phyloP scores from a whole-genome alignment of 2,113 vertebrate genomes.

The Vulpes lagopus region DNA sequence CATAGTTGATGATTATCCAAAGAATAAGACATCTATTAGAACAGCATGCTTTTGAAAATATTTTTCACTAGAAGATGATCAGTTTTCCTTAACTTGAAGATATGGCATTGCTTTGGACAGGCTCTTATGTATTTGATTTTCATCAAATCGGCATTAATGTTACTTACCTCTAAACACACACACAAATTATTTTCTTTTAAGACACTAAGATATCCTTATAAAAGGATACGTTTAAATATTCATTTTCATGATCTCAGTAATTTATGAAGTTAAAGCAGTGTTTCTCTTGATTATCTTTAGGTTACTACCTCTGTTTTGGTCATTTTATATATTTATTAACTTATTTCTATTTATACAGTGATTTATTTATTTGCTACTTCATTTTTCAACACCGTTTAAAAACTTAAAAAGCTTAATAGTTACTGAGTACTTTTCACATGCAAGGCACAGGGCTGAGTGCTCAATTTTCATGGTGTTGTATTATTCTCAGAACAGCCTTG shows the following conservation, averaged over 20 bases:
- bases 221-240: slow-evolving; percentile 13
- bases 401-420: not conserved
- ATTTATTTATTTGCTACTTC: not conserved
- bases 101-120: not conserved
- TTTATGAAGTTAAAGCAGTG: not conserved
- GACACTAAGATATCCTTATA: not conserved
- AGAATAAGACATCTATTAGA: not conserved
- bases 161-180: not conserved
- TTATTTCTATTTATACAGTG: not conserved
- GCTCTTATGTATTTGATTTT: not conserved
- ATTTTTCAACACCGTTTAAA: not conserved
- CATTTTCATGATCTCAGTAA: slow-evolving; percentile 19
- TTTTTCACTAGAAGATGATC: not conserved
- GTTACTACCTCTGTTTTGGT: slow-evolving; percentile 1
- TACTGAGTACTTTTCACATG: not conserved
- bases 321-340: slow-evolving; percentile 7
- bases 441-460: not conserved
- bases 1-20: not conserved
- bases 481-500: not conserved
- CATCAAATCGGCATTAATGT: not conserved
- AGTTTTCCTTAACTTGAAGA: not conserved
- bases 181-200: not conserved
- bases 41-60: not conserved
- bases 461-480: not conserved
- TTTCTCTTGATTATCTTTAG: slow-evolving; percentile 19